Conservation (phyloP, 2,888 invertebrate species). For the Drosophila ezoana region DNA sequence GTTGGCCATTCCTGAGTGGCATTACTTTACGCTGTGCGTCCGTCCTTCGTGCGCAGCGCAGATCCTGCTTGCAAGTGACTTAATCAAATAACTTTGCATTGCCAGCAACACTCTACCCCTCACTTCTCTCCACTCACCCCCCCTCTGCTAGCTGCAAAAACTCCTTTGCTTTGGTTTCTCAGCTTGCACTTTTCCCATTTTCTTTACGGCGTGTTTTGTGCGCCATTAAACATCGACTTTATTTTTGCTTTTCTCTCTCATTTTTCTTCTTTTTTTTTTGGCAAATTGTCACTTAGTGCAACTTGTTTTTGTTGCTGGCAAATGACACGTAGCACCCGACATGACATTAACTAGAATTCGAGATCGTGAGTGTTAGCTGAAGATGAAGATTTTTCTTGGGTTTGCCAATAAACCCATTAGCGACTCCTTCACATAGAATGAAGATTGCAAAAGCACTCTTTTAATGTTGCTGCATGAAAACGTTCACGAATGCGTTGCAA, state of each 20-base stretch:
- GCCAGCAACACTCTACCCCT: constrained; percentile 7
- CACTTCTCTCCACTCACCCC: neutral
- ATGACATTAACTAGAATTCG: constrained; percentile 55
- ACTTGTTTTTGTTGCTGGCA: constrained; percentile 15
- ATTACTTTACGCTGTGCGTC: constrained; percentile 51
- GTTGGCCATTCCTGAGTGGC: constrained; percentile 66
- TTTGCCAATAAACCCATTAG: constrained; percentile 19
- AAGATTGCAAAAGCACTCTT: constrained; percentile 5
- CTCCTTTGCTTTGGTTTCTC: constrained; percentile 28
- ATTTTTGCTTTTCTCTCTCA: constrained; percentile 36
- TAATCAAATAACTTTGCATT: constrained; percentile 80
- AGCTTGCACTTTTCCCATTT: constrained; percentile 39
- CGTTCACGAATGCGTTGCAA: constrained; percentile 24
- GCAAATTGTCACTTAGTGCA: constrained; percentile 60
- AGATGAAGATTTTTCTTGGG: constrained; percentile 10
- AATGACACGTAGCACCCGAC: constrained; percentile 58
- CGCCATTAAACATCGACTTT: constrained; percentile 78
- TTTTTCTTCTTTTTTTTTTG: constrained; percentile 28
- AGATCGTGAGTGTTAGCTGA: constrained; percentile 14
- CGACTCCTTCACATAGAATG: constrained; percentile 1
- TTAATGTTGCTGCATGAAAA: neutral
- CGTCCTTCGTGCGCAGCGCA: constrained; percentile 33
- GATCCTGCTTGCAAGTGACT: constrained; percentile 71
- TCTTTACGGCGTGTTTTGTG: constrained; percentile 70
- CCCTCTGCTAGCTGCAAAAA: constrained; percentile 4